Evolutionary conservation across 2,888 invertebrate species (phyloP), one percentile per base, ranked within the genome.

Genomic region (Neocrepidodera transversa): DNA sequence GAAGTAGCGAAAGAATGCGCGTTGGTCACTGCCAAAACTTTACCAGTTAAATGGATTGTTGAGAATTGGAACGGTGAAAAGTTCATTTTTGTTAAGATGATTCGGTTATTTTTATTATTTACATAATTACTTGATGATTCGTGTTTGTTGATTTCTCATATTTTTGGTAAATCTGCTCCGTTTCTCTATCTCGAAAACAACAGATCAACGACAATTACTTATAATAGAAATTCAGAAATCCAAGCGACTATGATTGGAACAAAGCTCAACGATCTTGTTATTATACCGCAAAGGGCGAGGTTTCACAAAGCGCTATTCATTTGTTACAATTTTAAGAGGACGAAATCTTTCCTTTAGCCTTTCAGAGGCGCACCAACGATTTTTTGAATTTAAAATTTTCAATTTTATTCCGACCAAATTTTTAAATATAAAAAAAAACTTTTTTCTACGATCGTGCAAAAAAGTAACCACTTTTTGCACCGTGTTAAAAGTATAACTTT

Each of bases 171-270:
- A n/a, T n/a, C n/a, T n/a, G n/a, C n/a, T n/a, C n/a, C n/a, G n/a
- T n/a, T n/a, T n/a, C n/a, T n/a, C n/a, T n/a, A 32, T 32, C 32
- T 32, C 11, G 42, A 45, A 54, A 43, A 54, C 45, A 54, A 54
- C 35, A n/a, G 53, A 45, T 45, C 7, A 45, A 54, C 45, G 36
- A 60, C 54, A 60, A n/a, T n/a, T n/a, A 63, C 58, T 60, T 60
- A 57, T 60, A 45, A 59, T 62, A 53, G 60, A 60, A 60, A 60
- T 60, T 59, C 58, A 30, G 54, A 52, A 47, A 59, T 49, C 53
- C 45, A 63, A 58, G 54, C 60, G 50, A 30, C 53, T 50, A 60
- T 63, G 63, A 60, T 63, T 57, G 60, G 57, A 57, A 52, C 51
- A 42, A 51, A 63, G 53, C 57, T 49, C 53, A 60, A 54, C 53